Evolutionary conservation across 2,888 invertebrate genomes (phyloP), one percentile per base, ranked within the genome.

Genomic region (Pandemis corylana): DNA sequence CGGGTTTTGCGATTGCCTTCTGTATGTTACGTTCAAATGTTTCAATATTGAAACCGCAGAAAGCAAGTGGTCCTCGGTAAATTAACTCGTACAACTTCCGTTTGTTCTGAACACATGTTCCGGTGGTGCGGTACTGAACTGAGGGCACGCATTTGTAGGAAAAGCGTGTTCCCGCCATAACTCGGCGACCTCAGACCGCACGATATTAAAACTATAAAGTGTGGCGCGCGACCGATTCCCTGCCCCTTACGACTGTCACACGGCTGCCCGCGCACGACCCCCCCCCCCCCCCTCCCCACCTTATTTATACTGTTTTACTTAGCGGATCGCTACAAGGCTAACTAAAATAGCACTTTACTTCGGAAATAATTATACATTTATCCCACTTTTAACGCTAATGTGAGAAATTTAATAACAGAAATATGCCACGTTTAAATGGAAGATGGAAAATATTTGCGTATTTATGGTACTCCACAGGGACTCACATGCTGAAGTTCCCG

Each of bases 191-290:
- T 84, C 87, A 85, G 83, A 87, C 88, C 88, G 85, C 88, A 85
- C 89, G 90, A 92, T 93, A 93, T 94, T 93, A 93, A 93, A 93
- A 94, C 93, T 91, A 93, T 94, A 93, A 93, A 94, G 88, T 90
- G 91, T 81, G 88, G 89, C 84, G 84, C 84, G 85, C 87, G 85
- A 88, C 87, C 90, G 87, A 88, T 87, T 85, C 81, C 81, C 83
- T 78, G 78, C 84, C 86, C 84, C 82, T 80, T 83, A 82, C 84
- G 81, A 83, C 84, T 84, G 81, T 78, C 82, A 77, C 84, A 68
- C 83, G 80, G 80, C 65, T 81, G 80, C 81, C 82, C 82, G 80
- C 75, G 79, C 82, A 83, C 84, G 84, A 83, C 73, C 84, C 86
- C 84, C 83, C 85, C 83, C 80, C 79, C 75, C 84, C 86, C 84